Conservation (phyloP, 1,140 invertebrate species). For the Oreohelix idahoensis region DNA sequence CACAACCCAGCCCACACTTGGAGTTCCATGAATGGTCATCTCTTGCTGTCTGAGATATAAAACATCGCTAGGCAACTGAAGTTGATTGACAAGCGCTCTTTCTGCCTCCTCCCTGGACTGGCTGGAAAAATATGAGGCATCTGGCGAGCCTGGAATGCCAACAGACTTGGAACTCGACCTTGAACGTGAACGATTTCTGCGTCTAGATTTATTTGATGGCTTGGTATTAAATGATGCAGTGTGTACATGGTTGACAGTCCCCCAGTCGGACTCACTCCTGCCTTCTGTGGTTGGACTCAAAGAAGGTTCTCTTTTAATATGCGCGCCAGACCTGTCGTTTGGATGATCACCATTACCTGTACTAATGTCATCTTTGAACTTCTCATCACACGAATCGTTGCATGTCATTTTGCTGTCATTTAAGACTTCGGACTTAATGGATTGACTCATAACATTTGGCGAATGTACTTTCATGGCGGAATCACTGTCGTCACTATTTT, state of each 20-base stretch:
- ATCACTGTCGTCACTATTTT: background rate
- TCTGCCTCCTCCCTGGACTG: slow-evolving; percentile 35
- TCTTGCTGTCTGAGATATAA: slow-evolving; percentile 61
- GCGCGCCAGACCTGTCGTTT: background rate
- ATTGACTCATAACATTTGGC: background rate
- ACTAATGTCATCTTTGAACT: background rate
- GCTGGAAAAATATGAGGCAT: background rate
- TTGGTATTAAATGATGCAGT: background rate
- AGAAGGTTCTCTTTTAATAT: slow-evolving; percentile 6
- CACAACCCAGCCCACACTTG: slow-evolving; percentile 55
- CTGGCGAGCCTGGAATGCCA: background rate
- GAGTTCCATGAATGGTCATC: slow-evolving; percentile 49
- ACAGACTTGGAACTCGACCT: slow-evolving; percentile 27
- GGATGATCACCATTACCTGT: background rate
- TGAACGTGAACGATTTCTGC: slow-evolving; percentile 19
- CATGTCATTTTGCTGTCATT: background rate
- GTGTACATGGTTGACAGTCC: background rate
- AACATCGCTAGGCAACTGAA: slow-evolving; percentile 63
- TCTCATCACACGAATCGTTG: background rate
- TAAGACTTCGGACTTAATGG: background rate
- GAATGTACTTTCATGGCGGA: background rate
- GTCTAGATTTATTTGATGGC: background rate
- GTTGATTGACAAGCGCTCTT: slow-evolving; percentile 50
- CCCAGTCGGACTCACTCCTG: background rate
- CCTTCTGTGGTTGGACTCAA: background rate